A percentile compares a stretch with the other conserved stretches of the same genome.
These are phyloP conservation scores for Orchesella cincta DNA, from an alignment of 1,140 invertebrate genomes.

Conservation along the genomic window DNA sequence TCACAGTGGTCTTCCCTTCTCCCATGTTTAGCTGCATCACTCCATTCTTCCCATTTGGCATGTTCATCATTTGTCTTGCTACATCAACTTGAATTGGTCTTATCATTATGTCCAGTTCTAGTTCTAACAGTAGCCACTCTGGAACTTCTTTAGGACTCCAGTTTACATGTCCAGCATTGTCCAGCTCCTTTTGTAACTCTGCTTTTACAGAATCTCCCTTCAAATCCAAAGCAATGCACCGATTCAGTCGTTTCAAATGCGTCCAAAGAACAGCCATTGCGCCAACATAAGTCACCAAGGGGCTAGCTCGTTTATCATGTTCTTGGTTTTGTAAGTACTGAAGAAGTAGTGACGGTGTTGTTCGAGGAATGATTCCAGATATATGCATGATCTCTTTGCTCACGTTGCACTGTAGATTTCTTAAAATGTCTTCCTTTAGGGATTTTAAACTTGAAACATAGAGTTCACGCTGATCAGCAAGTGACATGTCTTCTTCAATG, in stretches of 20 bases:
- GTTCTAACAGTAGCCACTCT: constrained; percentile 42
- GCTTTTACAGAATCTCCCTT: neutral
- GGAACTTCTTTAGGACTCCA: constrained; percentile 32
- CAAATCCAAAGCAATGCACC: neutral
- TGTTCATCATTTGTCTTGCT: constrained; percentile 20
- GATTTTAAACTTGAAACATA: neutral
- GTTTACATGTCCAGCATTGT: neutral
- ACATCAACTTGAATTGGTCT: constrained; percentile 36
- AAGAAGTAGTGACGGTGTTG: neutral
- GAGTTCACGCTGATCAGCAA: neutral
- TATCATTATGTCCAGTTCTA: constrained; percentile 39
- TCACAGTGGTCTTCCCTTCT: constrained; percentile 43
- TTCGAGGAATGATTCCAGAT: neutral
- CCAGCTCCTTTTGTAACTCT: neutral
- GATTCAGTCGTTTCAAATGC: neutral
- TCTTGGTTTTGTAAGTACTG: neutral
- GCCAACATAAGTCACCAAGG: neutral
- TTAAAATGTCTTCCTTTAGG: neutral
- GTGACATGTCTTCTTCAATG: neutral
- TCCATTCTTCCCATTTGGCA: neutral
- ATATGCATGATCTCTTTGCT: neutral
- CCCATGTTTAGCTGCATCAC: constrained; percentile 45
- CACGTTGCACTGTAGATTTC: neutral
- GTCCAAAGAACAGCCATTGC: neutral
- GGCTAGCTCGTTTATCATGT: neutral